A percentile compares a stretch with the other conserved stretches of the same genome.
phyloP scores from a whole-genome alignment of 2,113 vertebrate genomes.

The Podocnemis expansa region DNA sequence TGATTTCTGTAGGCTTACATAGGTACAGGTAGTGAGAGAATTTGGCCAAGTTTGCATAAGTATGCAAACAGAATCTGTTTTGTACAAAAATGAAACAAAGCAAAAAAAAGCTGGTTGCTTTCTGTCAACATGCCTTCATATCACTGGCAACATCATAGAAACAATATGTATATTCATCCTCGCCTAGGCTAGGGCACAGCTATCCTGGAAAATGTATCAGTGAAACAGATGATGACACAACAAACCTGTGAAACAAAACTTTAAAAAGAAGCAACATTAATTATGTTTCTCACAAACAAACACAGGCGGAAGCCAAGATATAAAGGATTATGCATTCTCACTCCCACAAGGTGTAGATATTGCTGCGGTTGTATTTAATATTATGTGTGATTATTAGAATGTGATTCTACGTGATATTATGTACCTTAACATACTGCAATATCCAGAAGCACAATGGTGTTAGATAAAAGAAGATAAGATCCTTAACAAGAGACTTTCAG shows the following conservation, averaged over 20 bases:
- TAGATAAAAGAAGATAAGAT: not conserved
- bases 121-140: not conserved
- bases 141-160: not conserved
- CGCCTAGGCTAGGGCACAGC: not conserved
- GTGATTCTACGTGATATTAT: slow-evolving; percentile 49
- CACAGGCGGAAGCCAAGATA: not conserved
- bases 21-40: not conserved
- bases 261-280: not conserved
- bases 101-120: not conserved
- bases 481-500: not conserved
- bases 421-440: not conserved
- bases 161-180: slow-evolving; percentile 12
- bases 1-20: not conserved
- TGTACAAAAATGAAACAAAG: not conserved
- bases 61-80: not conserved
- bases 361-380: slow-evolving; percentile 12
- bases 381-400: slow-evolving; percentile 17
- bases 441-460: not conserved
- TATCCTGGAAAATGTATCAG: not conserved
- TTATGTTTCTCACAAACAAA: not conserved
- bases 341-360: not conserved
- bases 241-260: not conserved
- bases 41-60: not conserved
- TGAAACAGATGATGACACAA: not conserved
- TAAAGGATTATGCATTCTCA: not conserved